Percentiles rank a stretch among this genome's conserved stretches.
These are phyloP conservation scores for Gephyroberyx darwinii DNA, from an alignment of 2,797 vertebrate genomes.

Conservation along the genomic window DNA sequence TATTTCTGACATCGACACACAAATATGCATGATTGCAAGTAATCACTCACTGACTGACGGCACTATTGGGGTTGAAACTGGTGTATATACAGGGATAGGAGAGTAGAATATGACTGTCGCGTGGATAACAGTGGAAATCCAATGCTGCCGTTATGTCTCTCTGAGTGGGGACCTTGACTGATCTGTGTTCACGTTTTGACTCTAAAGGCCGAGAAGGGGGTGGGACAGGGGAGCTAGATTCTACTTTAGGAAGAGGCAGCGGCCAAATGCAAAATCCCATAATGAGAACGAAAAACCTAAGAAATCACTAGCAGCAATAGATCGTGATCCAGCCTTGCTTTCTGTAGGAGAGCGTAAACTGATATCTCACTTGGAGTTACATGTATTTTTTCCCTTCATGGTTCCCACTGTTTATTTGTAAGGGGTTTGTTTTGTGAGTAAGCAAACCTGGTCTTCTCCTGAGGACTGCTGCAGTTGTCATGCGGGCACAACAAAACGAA, in stretches of 20 bases:
- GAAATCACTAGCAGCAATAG: conserved; percentile 71
- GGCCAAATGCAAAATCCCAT: conserved; percentile 44
- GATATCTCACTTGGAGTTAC: conserved; percentile 45
- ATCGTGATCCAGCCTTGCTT: conserved; percentile 60
- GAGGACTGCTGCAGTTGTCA: conserved; percentile 81
- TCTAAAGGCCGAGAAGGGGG: conserved; percentile 35
- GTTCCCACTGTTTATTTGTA: conserved; percentile 41
- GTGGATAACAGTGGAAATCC: conserved; percentile 36
- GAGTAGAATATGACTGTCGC: conserved; percentile 43
- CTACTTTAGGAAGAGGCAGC: conserved; percentile 41
- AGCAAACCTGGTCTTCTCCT: conserved; percentile 77
- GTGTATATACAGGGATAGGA: conserved; percentile 59
- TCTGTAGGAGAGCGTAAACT: conserved; percentile 53
- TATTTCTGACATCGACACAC: conserved; percentile 48
- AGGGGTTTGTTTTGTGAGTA: conserved; percentile 30
- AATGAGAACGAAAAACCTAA: conserved; percentile 29
- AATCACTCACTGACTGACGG: conserved; percentile 48
- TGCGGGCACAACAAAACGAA: conserved; percentile 65
- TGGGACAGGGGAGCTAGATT: conserved; percentile 14
- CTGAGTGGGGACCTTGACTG: conserved; percentile 35
- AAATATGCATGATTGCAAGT: conserved; percentile 54
- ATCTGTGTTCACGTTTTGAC: conserved; percentile 33
- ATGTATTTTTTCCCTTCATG: conserved; percentile 58
- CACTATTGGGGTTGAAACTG: conserved; percentile 45
- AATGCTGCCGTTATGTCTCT: conserved; percentile 44